These are phyloP conservation scores for Lepilemur ruficaudatus DNA, from an alignment of 2,797 vertebrate species.

Conservation along the genomic window DNA sequence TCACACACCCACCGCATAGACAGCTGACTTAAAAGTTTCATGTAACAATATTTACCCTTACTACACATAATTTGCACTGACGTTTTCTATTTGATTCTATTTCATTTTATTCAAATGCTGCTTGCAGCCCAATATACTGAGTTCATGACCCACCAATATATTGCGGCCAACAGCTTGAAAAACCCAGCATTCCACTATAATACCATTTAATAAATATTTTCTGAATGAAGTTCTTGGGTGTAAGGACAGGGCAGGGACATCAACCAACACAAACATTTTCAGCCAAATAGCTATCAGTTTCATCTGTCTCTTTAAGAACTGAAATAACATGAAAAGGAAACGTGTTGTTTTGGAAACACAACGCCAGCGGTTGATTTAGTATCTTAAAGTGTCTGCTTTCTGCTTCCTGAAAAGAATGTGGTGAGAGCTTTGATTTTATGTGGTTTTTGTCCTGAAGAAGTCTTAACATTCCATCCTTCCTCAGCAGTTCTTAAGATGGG, in stretches of 20 bases:
- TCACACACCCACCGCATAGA: neutral
- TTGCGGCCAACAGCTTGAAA: neutral
- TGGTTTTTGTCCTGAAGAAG: constrained; percentile 23
- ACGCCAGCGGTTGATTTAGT: neutral
- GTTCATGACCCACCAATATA: neutral
- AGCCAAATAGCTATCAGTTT: constrained; percentile 31
- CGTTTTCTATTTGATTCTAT: neutral
- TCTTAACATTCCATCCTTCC: neutral
- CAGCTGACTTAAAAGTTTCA: neutral
- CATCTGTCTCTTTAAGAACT: constrained; percentile 55
- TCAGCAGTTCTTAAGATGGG: neutral
- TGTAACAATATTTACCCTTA: neutral
- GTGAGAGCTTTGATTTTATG: constrained; percentile 14
- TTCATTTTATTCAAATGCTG: neutral
- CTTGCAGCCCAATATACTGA: neutral
- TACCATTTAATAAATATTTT: neutral
- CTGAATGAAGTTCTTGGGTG: neutral
- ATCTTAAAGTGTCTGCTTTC: constrained; percentile 46
- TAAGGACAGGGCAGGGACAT: neutral
- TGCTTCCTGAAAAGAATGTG: constrained; percentile 53
- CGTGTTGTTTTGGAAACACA: constrained; percentile 48
- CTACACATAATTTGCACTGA: neutral
- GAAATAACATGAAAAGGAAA: constrained; percentile 66
- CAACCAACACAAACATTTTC: constrained; percentile 57
- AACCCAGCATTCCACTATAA: neutral